Evolutionary conservation across 1,140 invertebrate species (phyloP).

Genomic region (Megathymus violae): DNA sequence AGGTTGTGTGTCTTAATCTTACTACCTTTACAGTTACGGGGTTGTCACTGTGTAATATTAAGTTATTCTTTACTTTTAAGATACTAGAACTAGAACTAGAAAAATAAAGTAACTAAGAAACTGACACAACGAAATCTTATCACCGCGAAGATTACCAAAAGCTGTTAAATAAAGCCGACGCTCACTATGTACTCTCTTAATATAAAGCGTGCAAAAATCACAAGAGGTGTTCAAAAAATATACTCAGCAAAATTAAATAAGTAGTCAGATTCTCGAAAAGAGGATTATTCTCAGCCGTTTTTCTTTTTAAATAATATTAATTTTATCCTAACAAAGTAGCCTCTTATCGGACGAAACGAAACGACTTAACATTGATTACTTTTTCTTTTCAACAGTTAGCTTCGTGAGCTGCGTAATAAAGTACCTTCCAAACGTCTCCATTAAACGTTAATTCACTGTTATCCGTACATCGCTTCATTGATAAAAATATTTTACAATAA

Average conservation of each 20-base stretch:
- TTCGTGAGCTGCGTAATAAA: slow-evolving; percentile 28
- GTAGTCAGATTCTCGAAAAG: background rate
- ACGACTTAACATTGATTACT: slow-evolving; percentile 65
- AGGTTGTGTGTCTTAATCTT: too few relatives aligned
- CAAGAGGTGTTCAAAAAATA: too few relatives aligned
- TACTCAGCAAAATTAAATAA: slow-evolving; percentile 4
- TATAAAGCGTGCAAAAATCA: too few relatives aligned
- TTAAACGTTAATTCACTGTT: slow-evolving; percentile 2
- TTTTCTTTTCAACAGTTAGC: slow-evolving; percentile 35
- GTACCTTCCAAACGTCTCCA: slow-evolving; percentile 15
- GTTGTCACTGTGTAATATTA: too few relatives aligned
- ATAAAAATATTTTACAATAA: background rate
- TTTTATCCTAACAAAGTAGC: slow-evolving; percentile 56
- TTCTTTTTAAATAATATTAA: slow-evolving; percentile 56
- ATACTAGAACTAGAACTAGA: too few relatives aligned
- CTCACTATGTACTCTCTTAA: too few relatives aligned
- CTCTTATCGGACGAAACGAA: slow-evolving; percentile 54
- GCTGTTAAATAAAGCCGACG: too few relatives aligned
- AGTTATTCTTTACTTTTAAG: too few relatives aligned
- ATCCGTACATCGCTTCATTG: slow-evolving; percentile 38
- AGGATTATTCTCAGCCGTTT: slow-evolving; percentile 9
- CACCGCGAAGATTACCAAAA: too few relatives aligned
- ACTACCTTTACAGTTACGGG: too few relatives aligned
- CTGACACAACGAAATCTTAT: too few relatives aligned
- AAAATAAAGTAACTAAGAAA: too few relatives aligned